These are phyloP conservation scores for Gracilinanus agilis DNA, from an alignment of 2,113 vertebrate species.

Conservation along the genomic window DNA sequence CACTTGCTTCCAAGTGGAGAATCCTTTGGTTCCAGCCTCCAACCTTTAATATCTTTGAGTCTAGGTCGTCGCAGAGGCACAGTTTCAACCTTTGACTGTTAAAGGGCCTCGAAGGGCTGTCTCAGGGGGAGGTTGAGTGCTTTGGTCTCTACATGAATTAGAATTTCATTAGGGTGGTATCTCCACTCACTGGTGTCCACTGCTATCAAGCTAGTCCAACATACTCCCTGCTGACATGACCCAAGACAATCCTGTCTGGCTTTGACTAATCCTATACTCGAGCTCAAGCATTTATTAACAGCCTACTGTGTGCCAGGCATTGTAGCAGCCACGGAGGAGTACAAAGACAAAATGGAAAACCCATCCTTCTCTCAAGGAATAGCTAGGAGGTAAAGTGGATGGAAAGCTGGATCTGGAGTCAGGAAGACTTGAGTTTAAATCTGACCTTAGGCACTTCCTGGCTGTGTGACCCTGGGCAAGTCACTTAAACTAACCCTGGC, in stretches of 20 bases:
- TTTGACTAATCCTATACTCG: not conserved
- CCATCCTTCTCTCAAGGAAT: not conserved
- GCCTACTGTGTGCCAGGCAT: not conserved
- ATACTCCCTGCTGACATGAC: not conserved
- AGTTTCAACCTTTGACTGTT: not conserved
- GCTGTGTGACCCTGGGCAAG: too few species aligned
- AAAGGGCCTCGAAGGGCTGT: not conserved
- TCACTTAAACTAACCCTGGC: not conserved
- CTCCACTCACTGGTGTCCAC: not conserved
- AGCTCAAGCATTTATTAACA: not conserved
- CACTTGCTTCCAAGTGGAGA: constrained; percentile 31
- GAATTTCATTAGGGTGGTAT: not conserved
- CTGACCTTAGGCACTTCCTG: too few species aligned
- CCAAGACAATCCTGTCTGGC: not conserved
- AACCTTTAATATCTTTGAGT: not conserved
- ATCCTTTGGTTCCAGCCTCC: not conserved
- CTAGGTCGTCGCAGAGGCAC: not conserved
- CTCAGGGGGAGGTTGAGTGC: not conserved
- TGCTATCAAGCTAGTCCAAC: not conserved
- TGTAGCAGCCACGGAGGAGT: not conserved
- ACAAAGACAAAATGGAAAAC: not conserved
- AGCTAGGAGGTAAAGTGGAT: not conserved
- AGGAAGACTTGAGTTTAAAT: not conserved
- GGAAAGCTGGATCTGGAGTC: not conserved
- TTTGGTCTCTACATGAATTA: not conserved